Evolutionary conservation across 2,113 vertebrate genomes (phyloP).

Genomic region (Neolamprologus longior): DNA sequence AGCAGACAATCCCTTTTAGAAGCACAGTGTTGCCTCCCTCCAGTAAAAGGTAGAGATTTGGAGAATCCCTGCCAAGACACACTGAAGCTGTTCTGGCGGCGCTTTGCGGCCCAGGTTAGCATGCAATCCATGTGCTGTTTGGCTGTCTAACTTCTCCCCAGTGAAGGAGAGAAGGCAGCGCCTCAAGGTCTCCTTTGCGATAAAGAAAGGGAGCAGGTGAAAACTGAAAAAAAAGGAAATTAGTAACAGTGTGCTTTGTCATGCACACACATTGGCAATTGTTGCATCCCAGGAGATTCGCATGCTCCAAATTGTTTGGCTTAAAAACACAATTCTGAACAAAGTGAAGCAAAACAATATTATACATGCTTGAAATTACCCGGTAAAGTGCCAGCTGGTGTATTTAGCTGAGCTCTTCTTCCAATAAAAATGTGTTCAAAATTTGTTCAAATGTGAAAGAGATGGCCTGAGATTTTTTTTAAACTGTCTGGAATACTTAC

Average conservation of each 20-base stretch:
- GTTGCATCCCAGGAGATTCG: not conserved
- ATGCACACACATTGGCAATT: not conserved
- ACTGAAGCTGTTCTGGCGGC: not conserved
- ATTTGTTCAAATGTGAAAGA: not conserved
- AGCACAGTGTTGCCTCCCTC: not conserved
- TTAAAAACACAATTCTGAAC: constrained; percentile 1
- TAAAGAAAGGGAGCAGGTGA: constrained; percentile 16
- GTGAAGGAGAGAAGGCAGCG: not conserved
- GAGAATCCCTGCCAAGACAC: not conserved
- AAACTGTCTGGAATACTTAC: not conserved
- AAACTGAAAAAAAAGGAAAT: constrained; percentile 12
- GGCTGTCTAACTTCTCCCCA: not conserved
- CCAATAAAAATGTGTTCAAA: not conserved
- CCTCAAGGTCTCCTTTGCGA: constrained; percentile 16
- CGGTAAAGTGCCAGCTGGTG: not conserved
- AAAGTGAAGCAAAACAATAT: constrained; percentile 15
- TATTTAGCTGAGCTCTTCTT: not conserved
- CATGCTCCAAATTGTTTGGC: constrained; percentile 4
- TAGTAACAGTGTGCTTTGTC: constrained; percentile 4
- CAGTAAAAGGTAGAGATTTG: not conserved
- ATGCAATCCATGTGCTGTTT: constrained; percentile 17
- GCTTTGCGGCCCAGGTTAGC: not conserved
- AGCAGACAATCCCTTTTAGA: not conserved
- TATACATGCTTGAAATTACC: not conserved
- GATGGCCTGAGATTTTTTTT: not conserved